Base-by-base conservation (phyloP, 35 echinoderm and acorn worm species). In the Acanthaster planci region DNA sequence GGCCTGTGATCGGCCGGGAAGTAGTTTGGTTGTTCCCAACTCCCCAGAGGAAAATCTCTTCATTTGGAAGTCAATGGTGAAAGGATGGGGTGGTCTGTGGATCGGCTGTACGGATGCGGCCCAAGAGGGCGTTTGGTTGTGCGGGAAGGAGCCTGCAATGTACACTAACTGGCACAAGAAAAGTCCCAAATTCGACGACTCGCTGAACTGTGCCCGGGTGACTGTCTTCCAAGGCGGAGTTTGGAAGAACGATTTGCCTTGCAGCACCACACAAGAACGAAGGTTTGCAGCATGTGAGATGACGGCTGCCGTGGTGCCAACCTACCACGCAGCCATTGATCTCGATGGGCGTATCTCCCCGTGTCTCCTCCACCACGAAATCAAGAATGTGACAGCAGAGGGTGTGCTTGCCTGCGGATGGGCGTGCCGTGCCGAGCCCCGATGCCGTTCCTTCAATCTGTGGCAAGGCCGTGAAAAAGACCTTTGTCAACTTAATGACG, bases 401-500 rank as follows among this genome's bases (percentile, higher is more conserved):
- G 54, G 8, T 8, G 1, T 56, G 0, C 14, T 56, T 56, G 53
- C 53, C 22, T 56, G 53, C 22, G 53, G 53, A 14, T 56, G 53
- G 53, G 53, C 53, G 55, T 59, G 55, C 27, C 18, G 18, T 7
- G 55, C 55, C 27, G 18, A 18, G n/a, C n/a, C n/a, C n/a, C n/a
- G n/a, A n/a, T n/a, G n/a, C n/a, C n/a, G n/a, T n/a, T n/a, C n/a
- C n/a, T 59, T 59, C 27, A 59, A 59, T 18, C 18, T 59, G 0
- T 59, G 55, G 55, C 55, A 59, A 26, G 27, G 55, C 5, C 19
- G 55, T 7, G 55, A 59, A 26, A 59, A 59, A 59, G 55, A 59
- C 18, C 19, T n/a, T n/a, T 59, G 55, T 59, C 55, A 59, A 17
- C 55, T 59, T 26, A 59, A 59, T 59, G 55, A 59, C 55, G 55